These are phyloP conservation scores for Helicolenus hilgendorfi DNA, from an alignment of 2,797 vertebrate genomes.

Conservation along the genomic window DNA sequence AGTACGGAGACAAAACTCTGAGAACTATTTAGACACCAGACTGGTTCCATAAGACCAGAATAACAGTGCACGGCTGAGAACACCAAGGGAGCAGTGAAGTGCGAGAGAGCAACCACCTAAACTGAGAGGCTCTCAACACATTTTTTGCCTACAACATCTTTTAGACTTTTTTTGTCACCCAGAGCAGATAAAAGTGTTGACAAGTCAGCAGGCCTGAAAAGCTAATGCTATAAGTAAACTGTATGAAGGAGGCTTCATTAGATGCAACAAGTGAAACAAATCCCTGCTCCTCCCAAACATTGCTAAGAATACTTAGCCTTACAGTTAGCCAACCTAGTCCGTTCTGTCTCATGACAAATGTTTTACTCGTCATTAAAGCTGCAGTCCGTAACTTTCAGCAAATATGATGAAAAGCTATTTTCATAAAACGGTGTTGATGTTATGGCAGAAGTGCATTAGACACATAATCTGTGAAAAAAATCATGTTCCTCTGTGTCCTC, in stretches of 20 bases:
- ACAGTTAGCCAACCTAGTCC: no score
- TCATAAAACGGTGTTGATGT: not conserved
- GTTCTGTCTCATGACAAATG: not conserved
- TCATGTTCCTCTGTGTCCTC: no score
- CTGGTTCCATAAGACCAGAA: conserved; percentile 34
- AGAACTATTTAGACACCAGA: conserved; percentile 48
- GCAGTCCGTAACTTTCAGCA: not conserved
- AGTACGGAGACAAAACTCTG: conserved; percentile 41
- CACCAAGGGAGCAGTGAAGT: not conserved
- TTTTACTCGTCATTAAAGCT: not conserved
- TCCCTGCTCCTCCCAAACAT: not conserved
- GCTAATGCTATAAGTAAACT: not conserved
- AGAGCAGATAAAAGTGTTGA: not conserved
- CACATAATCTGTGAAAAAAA: no score
- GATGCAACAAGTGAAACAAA: not conserved
- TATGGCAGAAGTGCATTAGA: no score
- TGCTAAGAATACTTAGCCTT: not conserved
- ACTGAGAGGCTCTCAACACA: conserved; percentile 18
- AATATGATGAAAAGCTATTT: not conserved
- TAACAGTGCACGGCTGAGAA: not conserved
- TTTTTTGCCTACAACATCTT: conserved; percentile 12
- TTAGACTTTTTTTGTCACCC: not conserved
- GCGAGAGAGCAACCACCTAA: not conserved
- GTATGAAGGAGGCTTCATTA: not conserved
- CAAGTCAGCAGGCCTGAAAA: not conserved